Percentiles rank a stretch among this genome's conserved stretches.
These are phyloP conservation scores for Ormyrus nitidulus DNA, from an alignment of 2,888 invertebrate genomes.

Conservation along the genomic window DNA sequence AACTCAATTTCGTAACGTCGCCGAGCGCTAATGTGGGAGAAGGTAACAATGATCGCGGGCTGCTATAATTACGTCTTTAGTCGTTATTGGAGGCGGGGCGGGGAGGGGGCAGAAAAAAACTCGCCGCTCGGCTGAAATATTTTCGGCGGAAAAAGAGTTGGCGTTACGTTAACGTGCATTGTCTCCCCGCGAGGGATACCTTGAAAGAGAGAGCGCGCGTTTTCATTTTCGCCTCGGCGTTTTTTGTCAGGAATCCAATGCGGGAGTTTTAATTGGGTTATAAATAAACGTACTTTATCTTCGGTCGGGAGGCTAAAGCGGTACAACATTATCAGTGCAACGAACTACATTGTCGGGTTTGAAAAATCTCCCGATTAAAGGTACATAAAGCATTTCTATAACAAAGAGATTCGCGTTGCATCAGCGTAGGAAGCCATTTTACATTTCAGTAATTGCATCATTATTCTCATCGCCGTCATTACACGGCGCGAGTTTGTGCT, in stretches of 20 bases:
- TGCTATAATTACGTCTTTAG: neutral
- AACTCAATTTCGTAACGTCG: no score
- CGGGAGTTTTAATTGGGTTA: conserved; percentile 2
- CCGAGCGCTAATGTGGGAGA: no score
- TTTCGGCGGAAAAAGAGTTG: neutral
- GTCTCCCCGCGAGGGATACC: neutral
- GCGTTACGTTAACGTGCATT: neutral
- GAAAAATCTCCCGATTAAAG: neutral
- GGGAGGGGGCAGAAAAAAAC: neutral
- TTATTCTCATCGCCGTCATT: neutral
- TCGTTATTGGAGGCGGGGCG: neutral
- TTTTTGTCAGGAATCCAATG: neutral
- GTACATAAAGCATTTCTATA: neutral
- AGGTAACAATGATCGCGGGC: neutral
- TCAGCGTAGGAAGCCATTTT: neutral
- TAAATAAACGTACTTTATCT: neutral
- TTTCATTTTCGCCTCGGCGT: neutral
- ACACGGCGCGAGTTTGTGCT: neutral
- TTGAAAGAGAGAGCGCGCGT: neutral
- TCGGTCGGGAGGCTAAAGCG: neutral
- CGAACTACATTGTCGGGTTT: neutral
- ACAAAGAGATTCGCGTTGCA: neutral
- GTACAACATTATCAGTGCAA: neutral
- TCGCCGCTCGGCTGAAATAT: conserved; percentile 16
- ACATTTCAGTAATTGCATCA: conserved; percentile 4